Evolutionary conservation across 2,888 invertebrate species (phyloP).

Genomic region (Lordiphosa fenestrarum): DNA sequence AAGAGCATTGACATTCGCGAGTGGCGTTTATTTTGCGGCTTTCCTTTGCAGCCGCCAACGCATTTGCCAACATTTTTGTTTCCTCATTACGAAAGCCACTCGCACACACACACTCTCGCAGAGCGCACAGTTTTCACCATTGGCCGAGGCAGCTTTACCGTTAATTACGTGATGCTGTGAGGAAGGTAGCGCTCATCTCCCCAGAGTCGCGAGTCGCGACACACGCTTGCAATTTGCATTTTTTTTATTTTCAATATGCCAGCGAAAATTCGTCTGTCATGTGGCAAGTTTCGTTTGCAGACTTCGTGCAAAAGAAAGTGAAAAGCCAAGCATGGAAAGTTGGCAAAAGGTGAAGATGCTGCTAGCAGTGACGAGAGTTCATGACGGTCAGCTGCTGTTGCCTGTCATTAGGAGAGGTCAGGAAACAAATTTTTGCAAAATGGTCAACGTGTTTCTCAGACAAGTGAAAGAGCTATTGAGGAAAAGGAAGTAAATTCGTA

Average conservation of each 20-base stretch:
- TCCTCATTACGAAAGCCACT: slow-evolving; percentile 65
- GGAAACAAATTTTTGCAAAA: no score
- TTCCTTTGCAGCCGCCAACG: slow-evolving; percentile 44
- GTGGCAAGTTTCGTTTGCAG: slow-evolving; percentile 39
- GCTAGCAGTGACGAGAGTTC: slow-evolving; percentile 34
- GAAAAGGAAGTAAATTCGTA: no score
- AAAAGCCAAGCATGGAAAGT: slow-evolving; percentile 66
- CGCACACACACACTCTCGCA: slow-evolving; percentile 41
- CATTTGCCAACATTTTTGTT: slow-evolving; percentile 65
- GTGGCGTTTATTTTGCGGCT: slow-evolving; percentile 20
- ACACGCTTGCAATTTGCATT: slow-evolving; percentile 31
- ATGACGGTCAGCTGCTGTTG: slow-evolving; percentile 33
- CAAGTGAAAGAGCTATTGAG: no score
- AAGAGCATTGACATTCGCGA: slow-evolving; percentile 51
- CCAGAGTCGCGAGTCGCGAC: slow-evolving; percentile 23
- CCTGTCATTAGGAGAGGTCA: slow-evolving; percentile 2
- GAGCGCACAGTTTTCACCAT: slow-evolving; percentile 18
- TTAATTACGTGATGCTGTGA: slow-evolving; percentile 71
- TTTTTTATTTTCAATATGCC: slow-evolving; percentile 18
- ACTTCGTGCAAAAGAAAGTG: slow-evolving; percentile 69
- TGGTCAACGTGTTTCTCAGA: no score
- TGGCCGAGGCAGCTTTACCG: slow-evolving; percentile 38
- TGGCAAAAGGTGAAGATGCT: slow-evolving; percentile 54
- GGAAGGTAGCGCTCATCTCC: slow-evolving; percentile 42
- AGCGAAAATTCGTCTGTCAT: slow-evolving; percentile 36